phyloP scores from a whole-genome alignment of 1,140 invertebrate genomes.

The Trissolcus basalis region DNA sequence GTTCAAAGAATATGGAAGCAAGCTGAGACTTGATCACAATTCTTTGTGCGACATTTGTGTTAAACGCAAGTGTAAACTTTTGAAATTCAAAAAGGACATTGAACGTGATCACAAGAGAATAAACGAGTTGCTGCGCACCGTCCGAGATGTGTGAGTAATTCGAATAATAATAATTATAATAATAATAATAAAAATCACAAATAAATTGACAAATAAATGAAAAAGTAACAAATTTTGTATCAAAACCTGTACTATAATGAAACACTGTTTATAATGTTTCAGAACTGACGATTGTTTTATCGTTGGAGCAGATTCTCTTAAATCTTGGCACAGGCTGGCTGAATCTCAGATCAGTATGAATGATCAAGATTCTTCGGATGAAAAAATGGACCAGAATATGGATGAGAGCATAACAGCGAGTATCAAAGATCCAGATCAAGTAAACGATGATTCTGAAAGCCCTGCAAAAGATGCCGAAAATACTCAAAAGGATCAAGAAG shows the following conservation, averaged over 20 bases:
- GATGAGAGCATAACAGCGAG: constrained; percentile 59
- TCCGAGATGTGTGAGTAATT: constrained; percentile 67
- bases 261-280: no score
- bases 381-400: constrained; percentile 57
- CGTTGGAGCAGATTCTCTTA: constrained; percentile 70
- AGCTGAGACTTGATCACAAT: constrained; percentile 72
- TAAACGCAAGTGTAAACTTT: constrained; percentile 71
- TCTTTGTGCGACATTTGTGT: constrained; percentile 77
- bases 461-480: constrained; percentile 40
- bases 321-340: constrained; percentile 69
- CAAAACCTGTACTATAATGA: no score
- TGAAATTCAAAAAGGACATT: constrained; percentile 68
- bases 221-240: constrained; percentile 17
- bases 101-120: constrained; percentile 72
- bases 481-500: constrained; percentile 59
- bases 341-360: constrained; percentile 40
- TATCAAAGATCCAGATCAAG: background rate
- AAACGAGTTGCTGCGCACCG: constrained; percentile 64
- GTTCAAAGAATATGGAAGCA: constrained; percentile 74
- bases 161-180: no score
- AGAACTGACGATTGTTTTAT: constrained; percentile 66
- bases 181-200: background rate
- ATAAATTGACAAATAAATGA: background rate
- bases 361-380: constrained; percentile 51
- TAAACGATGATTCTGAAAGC: constrained; percentile 35